Base-by-base conservation (phyloP, 2,113 vertebrate genomes). In the Riparia riparia region DNA sequence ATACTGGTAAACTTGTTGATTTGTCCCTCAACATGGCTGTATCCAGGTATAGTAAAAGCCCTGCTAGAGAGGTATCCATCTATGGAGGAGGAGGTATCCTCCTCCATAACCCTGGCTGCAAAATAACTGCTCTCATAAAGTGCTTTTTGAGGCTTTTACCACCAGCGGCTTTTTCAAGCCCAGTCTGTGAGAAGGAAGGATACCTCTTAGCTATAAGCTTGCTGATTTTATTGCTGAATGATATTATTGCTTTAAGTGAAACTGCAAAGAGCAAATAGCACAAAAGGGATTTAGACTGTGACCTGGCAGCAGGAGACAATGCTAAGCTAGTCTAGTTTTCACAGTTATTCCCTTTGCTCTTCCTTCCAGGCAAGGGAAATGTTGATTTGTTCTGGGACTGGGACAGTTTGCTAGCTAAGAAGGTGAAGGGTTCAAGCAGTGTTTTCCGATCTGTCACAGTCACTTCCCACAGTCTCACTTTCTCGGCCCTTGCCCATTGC, bases 401-500 rank as follows among this genome's bases (percentile, higher is more conserved):
- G 15, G 99, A 99, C 71, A 99, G 99, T 94, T 98, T 99, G 96
- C 98, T 99, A 65, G 99, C 99, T 88, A 99, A 95, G 53, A 98
- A 97, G 15, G 98, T 99, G 97, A 99, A 99, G 6, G 99, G 99
- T 25, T 99, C 99, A 16, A 99, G 98, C 89, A 99, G 98, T 0
- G 99, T 98, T 96, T 95, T 98, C 57, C 99, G 97, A 20, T 99
- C 99, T 0, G 98, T 97, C 39, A 99, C 99, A 6, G 98, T 99
- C 89, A 99, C 99, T 97, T 99, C 99, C 99, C 99, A 99, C 80
- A 99, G 98, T 84, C 98, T 98, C 87, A 99, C 98, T 96, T 98
- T 99, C 98, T 99, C 99, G 0, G 98, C 98, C 13, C 97, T 98
- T 4, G 99, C 99, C 99, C 99, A 99, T 74, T 99, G 99, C 97